Evolutionary conservation across 2,113 vertebrate species (phyloP).

Genomic region (Chroicocephalus ridibundus): DNA sequence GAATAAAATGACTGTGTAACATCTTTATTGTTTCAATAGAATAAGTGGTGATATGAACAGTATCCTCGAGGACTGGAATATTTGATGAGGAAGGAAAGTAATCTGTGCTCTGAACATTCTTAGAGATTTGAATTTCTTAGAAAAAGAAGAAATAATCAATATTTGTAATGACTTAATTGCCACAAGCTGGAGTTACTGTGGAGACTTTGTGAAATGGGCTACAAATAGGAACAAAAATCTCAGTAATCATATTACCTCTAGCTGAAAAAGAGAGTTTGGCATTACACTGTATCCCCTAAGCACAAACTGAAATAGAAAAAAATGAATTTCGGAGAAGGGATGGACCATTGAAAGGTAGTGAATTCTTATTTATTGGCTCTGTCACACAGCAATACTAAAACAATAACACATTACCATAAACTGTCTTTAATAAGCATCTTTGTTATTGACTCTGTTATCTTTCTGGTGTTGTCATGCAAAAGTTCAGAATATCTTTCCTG

Average conservation of each 20-base stretch:
- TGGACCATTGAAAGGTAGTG: not conserved
- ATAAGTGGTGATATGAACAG: not conserved
- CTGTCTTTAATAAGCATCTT: not conserved
- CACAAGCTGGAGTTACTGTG: not conserved
- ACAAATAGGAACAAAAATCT: not conserved
- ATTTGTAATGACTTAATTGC: not conserved
- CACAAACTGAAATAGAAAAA: not conserved
- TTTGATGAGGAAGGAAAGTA: not conserved
- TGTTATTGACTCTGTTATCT: not conserved
- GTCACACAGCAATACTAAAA: not conserved
- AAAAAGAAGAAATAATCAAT: not conserved
- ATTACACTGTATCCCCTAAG: not conserved
- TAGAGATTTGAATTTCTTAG: not conserved
- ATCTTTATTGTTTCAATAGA: not conserved
- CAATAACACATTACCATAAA: not conserved
- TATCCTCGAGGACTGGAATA: not conserved
- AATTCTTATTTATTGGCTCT: not conserved
- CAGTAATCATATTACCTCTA: not conserved
- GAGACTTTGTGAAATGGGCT: not conserved
- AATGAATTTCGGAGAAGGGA: not conserved
- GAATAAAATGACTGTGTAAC: not conserved
- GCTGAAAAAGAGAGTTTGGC: not conserved
- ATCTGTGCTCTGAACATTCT: not conserved
- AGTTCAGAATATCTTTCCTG: not conserved
- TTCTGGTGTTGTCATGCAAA: not conserved